phyloP scores from a whole-genome alignment of 2,888 invertebrate genomes.

The Pristionchus arcanus region DNA sequence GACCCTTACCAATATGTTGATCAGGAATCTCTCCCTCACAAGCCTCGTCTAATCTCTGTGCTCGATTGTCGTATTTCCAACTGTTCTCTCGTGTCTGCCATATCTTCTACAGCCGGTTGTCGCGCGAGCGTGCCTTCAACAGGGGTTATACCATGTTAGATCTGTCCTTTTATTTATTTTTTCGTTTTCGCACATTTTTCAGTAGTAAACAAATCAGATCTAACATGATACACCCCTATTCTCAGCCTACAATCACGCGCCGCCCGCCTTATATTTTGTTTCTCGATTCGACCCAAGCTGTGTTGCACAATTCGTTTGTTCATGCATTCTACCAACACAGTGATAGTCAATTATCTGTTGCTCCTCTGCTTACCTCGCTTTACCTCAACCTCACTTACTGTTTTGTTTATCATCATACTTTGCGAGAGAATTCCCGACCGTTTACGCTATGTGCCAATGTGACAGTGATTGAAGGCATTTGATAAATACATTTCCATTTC shows the following conservation, averaged over 20 bases:
- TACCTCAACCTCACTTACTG: slow-evolving; percentile 18
- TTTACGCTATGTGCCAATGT: slow-evolving; percentile 1
- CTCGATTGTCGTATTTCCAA: background rate
- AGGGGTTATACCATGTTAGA: background rate
- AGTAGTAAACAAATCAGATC: too few relatives aligned
- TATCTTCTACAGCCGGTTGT: slow-evolving; percentile 41
- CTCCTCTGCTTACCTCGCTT: slow-evolving; percentile 44
- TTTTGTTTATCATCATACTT: background rate
- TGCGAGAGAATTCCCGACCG: background rate
- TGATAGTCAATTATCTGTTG: background rate
- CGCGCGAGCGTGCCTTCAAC: background rate
- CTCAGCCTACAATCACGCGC: too few relatives aligned
- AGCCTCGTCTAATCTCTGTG: background rate
- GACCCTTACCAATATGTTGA: background rate
- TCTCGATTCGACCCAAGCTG: too few relatives aligned
- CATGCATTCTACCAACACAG: background rate
- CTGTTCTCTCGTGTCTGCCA: slow-evolving; percentile 19
- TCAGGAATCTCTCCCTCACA: slow-evolving; percentile 1
- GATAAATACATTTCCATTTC: background rate
- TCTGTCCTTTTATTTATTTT: too few relatives aligned
- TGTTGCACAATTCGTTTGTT: background rate
- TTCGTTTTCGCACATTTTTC: too few relatives aligned
- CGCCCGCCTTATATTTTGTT: too few relatives aligned
- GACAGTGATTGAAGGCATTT: slow-evolving; percentile 18
- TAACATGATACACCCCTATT: too few relatives aligned